Base-by-base conservation (phyloP, 2,113 vertebrate species). In the Tretioscincus oriximinensis region DNA sequence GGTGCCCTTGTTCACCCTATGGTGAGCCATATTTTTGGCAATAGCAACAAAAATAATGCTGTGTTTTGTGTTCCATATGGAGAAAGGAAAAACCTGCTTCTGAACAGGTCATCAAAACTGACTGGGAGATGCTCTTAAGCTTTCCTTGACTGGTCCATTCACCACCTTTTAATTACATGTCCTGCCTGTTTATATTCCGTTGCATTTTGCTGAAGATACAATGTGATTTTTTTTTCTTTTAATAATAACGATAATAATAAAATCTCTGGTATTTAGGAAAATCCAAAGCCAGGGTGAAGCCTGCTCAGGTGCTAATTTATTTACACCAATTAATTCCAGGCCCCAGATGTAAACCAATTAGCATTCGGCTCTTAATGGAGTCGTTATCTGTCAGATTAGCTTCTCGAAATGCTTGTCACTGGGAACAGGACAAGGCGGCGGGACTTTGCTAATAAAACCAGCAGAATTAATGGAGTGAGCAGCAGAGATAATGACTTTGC, bases 301-400 rank as follows among this genome's bases (percentile, higher is more conserved):
- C 90, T 90, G 94, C 94, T 97, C 97, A 99, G 97, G 97, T 97
- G 96, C 94, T 97, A 97, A 98, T 97, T 96, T 97, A 98, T 99
- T 98, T 97, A 97, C 97, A 96, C 96, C 96, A 97, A 97, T 98
- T 98, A 98, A 97, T 96, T 94, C 96, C 93, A 91, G 95, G 95
- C 96, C 96, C 96, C 96, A 94, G 95, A 97, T 97, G 96, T 97
- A 97, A 96, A 96, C 95, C 96, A 99, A 98, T 98, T 98, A 98
- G 96, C 96, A 97, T 95, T 94, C 95, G 91, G 90, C 94, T 94
- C 95, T 95, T 97, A 98, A 98, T 99, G 96, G 96, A 98, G 96
- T 97, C 96, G 98, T 98, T 98, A 97, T 96, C 96, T 98, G 97
- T 97, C 97, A 97, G 95, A 97, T 96, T 97, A 97, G 95, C 96